Percentiles rank a stretch among this genome's conserved stretches.
These are phyloP conservation scores for Rhinogobio ventralis DNA, from an alignment of 2,797 vertebrate genomes.

Conservation along the genomic window DNA sequence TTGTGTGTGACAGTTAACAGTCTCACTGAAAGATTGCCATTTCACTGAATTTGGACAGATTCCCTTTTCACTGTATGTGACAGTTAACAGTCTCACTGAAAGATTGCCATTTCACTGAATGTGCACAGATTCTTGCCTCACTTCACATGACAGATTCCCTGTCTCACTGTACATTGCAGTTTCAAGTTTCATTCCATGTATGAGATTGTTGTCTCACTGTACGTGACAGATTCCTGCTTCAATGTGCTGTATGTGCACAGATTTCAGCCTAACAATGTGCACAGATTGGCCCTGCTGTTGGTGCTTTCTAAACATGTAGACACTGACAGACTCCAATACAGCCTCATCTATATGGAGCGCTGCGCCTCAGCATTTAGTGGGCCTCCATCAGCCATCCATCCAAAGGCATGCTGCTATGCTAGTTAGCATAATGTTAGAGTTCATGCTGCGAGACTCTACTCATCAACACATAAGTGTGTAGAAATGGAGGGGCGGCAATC, in stretches of 20 bases:
- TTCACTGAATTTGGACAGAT: not conserved
- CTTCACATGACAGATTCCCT: not conserved
- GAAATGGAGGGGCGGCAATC: conserved; percentile 46
- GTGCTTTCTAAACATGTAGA: conserved; percentile 35
- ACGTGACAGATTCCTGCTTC: not conserved
- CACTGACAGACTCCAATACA: conserved; percentile 28
- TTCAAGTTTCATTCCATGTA: not conserved
- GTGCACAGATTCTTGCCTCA: not conserved
- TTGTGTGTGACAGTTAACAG: too few species aligned
- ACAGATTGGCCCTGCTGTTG: not conserved
- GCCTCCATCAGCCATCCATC: conserved; percentile 54
- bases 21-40: not conserved
- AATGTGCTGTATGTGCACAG: not conserved
- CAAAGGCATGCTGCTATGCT: conserved; percentile 51
- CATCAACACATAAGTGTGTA: conserved; percentile 48
- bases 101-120: not conserved
- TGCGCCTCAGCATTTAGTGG: conserved; percentile 30
- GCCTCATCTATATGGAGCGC: conserved; percentile 57
- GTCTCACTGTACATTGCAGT: not conserved
- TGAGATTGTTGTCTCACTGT: not conserved
- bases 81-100: not conserved
- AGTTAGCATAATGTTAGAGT: conserved; percentile 61
- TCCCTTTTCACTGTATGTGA: not conserved
- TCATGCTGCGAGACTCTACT: conserved; percentile 51
- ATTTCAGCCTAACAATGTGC: not conserved